Evolutionary conservation across 1,140 invertebrate species (phyloP).

Genomic region (Philaenus spumarius): DNA sequence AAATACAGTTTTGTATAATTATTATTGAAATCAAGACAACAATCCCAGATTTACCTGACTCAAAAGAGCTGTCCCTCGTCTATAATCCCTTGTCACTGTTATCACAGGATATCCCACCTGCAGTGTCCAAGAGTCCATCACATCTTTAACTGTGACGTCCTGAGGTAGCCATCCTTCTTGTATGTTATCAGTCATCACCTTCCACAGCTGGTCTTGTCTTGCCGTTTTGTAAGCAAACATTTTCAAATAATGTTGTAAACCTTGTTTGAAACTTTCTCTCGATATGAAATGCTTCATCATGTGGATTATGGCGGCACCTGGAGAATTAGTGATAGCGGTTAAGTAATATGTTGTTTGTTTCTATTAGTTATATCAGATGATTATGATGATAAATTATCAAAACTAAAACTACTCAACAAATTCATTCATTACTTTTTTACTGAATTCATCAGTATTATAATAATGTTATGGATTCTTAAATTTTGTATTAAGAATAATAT

Average conservation of each 20-base stretch:
- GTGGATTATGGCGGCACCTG: constrained; percentile 54
- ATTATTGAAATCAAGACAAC: neutral
- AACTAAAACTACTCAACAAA: too few species aligned
- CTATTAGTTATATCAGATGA: too few species aligned
- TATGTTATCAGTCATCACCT: constrained; percentile 22
- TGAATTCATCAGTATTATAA: too few species aligned
- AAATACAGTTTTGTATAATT: neutral
- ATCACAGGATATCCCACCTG: constrained; percentile 69
- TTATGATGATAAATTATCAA: too few species aligned
- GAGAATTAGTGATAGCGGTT: too few species aligned
- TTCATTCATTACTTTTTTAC: too few species aligned
- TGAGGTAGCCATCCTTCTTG: constrained; percentile 4
- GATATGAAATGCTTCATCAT: constrained; percentile 71
- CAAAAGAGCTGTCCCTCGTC: neutral
- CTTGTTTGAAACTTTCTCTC: constrained; percentile 52
- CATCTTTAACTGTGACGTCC: neutral
- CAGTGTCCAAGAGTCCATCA: constrained; percentile 65
- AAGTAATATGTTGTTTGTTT: too few species aligned
- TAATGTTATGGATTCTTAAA: too few species aligned
- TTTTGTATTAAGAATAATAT: too few species aligned
- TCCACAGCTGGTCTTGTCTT: constrained; percentile 29
- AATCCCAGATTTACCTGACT: neutral
- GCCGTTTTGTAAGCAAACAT: constrained; percentile 35
- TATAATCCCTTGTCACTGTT: constrained; percentile 36
- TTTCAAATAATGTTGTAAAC: constrained; percentile 48